phyloP scores from a whole-genome alignment of 2,797 vertebrate species.

The Danio tinwini region DNA sequence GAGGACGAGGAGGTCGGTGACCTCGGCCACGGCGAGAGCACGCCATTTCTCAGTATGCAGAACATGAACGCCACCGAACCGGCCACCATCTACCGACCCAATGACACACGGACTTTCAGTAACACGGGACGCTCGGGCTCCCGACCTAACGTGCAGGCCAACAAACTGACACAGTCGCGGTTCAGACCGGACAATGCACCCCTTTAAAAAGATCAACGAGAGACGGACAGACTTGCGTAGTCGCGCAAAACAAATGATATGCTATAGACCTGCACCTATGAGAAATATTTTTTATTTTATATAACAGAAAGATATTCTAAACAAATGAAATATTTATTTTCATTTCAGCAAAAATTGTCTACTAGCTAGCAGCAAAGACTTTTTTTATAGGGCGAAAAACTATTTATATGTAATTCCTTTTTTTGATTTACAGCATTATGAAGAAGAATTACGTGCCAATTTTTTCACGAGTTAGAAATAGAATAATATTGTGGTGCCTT shows the following conservation, averaged over 20 bases:
- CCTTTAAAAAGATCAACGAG: constrained; percentile 81
- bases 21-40: constrained; percentile 87
- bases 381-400: constrained; percentile 96
- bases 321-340: constrained; percentile 99
- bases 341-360: constrained; percentile 99
- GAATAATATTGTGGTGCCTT: constrained; percentile 94
- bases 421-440: constrained; percentile 99
- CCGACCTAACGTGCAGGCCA: constrained; percentile 81
- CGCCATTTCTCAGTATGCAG: constrained; percentile 96
- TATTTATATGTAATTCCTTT: constrained; percentile 97
- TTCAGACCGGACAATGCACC: constrained; percentile 88
- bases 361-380: constrained; percentile 99
- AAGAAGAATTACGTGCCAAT: constrained; percentile 93
- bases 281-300: constrained; percentile 99
- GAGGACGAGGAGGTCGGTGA: constrained; percentile 90
- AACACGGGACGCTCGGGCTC: constrained; percentile 83
- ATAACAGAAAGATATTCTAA: constrained; percentile 98
- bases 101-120: constrained; percentile 91
- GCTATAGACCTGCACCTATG: constrained; percentile 86
- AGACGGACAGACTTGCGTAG: constrained; percentile 54
- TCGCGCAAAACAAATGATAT: constrained; percentile 69
- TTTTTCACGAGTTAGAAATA: constrained; percentile 98
- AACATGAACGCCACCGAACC: constrained; percentile 86
- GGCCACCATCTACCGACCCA: constrained; percentile 75
- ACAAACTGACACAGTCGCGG: constrained; percentile 81